Evolutionary conservation across 2,888 invertebrate genomes (phyloP), one percentile per base, ranked within the genome.

Genomic region (Amphipoea lucens): DNA sequence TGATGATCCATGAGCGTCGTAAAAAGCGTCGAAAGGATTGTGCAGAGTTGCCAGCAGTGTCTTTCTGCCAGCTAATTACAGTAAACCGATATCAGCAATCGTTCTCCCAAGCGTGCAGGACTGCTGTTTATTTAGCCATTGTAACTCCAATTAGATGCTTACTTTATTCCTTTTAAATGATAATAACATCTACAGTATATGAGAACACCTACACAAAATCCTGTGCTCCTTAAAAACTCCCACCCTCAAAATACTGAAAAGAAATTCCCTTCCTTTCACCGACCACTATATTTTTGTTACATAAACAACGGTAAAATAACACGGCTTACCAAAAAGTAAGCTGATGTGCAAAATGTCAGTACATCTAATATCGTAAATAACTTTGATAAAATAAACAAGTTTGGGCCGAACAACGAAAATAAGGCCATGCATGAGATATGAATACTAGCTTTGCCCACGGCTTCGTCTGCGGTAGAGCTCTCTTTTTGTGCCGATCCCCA

Each of bases 341-440:
- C 57, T 36, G 7, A 14, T 45, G 23, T 54, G 69, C 5, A 67
- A 82, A 63, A 42, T 74, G 57, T 40, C 65, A 62, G 62, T 12
- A 45, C 45, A 73, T 45, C 63, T 71, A 74, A 65, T 80, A 65
- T 80, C 80, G 20, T 76, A 84, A 68, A 70, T 74, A 57, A 68
- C 67, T 65, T 36, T 54, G 76, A 85, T 79, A 84, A 76, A 12
- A 68, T 71, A 76, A 76, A 74, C 70, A 67, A 76, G 40, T 48
- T 17, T 7, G 12, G 42, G 0, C 12, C 23, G 9, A 51, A 45
- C 70, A n/a, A 20, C 36, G 23, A 48, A 48, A 14, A 40, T 7
- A 45, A 45, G 45, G 36, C 1, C 2, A n/a, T 6, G 20, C 17
- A 60, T 42, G 57, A 63, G 40, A 45, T 62, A 65, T 23, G 20